These are phyloP conservation scores for Clitarchus hookeri DNA, from an alignment of 2,888 invertebrate species.

Conservation along the genomic window DNA sequence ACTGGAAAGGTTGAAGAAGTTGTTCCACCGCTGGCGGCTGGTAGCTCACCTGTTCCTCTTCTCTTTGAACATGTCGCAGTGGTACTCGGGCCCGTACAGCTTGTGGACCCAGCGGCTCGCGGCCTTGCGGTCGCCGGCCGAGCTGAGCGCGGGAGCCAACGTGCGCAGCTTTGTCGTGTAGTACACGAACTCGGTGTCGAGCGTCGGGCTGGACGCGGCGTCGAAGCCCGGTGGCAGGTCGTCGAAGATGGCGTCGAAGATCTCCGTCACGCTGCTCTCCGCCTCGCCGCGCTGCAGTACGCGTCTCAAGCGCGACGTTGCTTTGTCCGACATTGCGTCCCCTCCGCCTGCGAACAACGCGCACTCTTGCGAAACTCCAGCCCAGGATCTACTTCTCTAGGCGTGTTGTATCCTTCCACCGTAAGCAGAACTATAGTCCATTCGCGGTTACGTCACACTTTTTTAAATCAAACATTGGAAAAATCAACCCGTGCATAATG, in stretches of 20 bases:
- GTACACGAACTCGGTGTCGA: constrained; percentile 58
- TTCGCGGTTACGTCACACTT: too few relatives aligned
- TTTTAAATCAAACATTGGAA: too few relatives aligned
- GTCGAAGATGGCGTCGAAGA: background rate
- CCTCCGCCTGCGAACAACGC: too few relatives aligned
- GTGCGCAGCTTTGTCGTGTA: constrained; percentile 56
- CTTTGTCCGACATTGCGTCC: background rate
- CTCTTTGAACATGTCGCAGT: constrained; percentile 54
- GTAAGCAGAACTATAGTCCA: too few relatives aligned
- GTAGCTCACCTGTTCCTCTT: constrained; percentile 55
- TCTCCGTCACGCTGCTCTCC: constrained; percentile 43
- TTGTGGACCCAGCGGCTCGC: constrained; percentile 57
- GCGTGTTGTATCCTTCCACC: too few relatives aligned
- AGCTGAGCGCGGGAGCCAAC: constrained; percentile 53
- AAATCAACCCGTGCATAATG: too few relatives aligned
- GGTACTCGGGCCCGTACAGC: constrained; percentile 58
- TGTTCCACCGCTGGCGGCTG: background rate
- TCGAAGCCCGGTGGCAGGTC: background rate
- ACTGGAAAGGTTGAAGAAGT: background rate
- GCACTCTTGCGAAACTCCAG: too few relatives aligned
- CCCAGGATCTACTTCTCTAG: too few relatives aligned
- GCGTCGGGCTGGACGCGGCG: constrained; percentile 39
- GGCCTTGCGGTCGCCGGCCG: constrained; percentile 51
- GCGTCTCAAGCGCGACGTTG: background rate
- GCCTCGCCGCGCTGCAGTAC: background rate